Base-by-base conservation (phyloP, 1,140 invertebrate genomes). In the Musca vetustissima region DNA sequence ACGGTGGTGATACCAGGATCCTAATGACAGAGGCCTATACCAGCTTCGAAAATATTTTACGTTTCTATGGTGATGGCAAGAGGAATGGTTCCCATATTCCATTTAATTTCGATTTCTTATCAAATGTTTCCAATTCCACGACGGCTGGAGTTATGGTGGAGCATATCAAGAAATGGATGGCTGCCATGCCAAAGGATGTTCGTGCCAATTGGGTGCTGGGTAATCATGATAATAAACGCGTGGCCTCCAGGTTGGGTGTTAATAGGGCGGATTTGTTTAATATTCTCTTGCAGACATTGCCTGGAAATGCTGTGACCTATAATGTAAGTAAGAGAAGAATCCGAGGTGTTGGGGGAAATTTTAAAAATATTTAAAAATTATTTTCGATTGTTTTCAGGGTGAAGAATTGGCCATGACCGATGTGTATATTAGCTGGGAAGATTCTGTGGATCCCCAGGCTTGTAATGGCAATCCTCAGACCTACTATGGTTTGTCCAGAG, bases 331-430 rank as follows among this genome's bases (percentile, higher is more conserved):
- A n/a, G 71, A 22, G n/a, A 14, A 48, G 17, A n/a, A n/a, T n/a
- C 17, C 32, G n/a, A 28, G 52, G 15, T 32, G 21, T 19, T 55
- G 13, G 36, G 36, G 28, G n/a, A 9, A 21, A 89, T 9, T 36
- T 8, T 15, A 43, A 61, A 73, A 3, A 47, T 14, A 17, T 11
- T 66, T 59, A 11, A 53, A 17, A 19, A 59, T 68, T 22, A n/a
- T 1, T 43, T 43, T 43, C 11, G 6, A 28, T 7, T 19, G 14
- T 65, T 1, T 19, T 64, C 52, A 92, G 83, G 93, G 93, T 13
- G 93, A 94, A 80, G 93, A 95, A 80, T 86, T 95, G 19, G 93
- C 89, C 0, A 94, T 94, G 91, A 83, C 85, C 11, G 87, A 94
- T 79, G 87, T 85, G 0, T 74, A 68, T n/a, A 83, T 87, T 0